phyloP scores from a whole-genome alignment of 2,113 vertebrate species.

The Nanger granti region DNA sequence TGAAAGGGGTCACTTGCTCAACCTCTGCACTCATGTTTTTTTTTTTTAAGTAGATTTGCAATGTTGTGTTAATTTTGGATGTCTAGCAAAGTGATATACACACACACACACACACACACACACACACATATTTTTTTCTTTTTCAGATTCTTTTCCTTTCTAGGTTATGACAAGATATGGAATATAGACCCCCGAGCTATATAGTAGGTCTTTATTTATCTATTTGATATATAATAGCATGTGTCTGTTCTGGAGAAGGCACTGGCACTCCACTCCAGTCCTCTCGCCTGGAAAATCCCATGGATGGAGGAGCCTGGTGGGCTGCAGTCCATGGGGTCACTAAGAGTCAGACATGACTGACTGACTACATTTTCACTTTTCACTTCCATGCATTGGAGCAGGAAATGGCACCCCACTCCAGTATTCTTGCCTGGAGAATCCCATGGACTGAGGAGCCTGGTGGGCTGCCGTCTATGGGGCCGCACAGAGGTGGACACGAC shows the following conservation, averaged over 20 bases:
- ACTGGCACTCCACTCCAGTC: no score
- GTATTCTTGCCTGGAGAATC: no score
- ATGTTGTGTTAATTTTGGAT: background rate
- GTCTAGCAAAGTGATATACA: background rate
- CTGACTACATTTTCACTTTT: no score
- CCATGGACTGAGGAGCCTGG: no score
- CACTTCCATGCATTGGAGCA: no score
- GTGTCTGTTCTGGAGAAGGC: background rate
- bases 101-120: background rate
- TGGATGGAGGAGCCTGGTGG: no score
- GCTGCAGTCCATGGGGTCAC: no score
- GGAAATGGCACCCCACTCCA: no score
- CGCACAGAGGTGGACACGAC: fast-evolving
- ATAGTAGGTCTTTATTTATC: background rate
- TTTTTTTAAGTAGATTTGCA: background rate
- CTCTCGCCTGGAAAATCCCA: no score
- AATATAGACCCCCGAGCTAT: background rate
- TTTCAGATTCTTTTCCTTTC: background rate
- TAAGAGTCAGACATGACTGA: fast-evolving
- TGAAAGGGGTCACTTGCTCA: background rate
- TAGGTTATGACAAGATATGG: background rate
- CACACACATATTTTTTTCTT: background rate
- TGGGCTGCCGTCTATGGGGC: no score
- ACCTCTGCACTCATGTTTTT: background rate
- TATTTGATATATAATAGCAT: background rate